Base-by-base conservation (phyloP, 2,888 invertebrate species). In the Leptinotarsa peninsularis region DNA sequence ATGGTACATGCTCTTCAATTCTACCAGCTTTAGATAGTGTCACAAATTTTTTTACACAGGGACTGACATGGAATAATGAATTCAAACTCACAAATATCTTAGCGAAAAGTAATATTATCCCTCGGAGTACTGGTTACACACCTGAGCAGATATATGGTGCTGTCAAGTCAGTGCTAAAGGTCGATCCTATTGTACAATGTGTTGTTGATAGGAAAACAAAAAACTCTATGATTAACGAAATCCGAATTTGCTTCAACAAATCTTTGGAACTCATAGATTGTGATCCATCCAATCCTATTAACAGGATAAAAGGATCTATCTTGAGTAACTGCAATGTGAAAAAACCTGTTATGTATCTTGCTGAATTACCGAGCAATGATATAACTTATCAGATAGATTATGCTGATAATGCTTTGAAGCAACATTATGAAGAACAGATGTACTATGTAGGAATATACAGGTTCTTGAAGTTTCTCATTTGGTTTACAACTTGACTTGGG, bases 171-270 rank as follows among this genome's bases (percentile, higher is more conserved):
- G 86, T 87, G 21, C 85, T 93, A 43, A 90, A 91, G 4, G 91
- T 91, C 71, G 91, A 91, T 79, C 92, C 93, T 0, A 90, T 90
- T 58, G 90, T 95, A 66, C 90, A 92, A 83, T 95, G 95, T 83
- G 88, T 90, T 7, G 89, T 89, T 54, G 92, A 93, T 84, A 88
- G 90, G 84, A 88, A 90, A 74, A 89, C 90, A 1, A 90, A 91
- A 27, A 88, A 90, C 23, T 90, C 90, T 3, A 92, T 91, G 83
- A 84, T 95, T 69, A 91, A 91, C 23, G 95, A 95, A 86, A 91
- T 95, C 72, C 89, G 94, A 23, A 90, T 95, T 69, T 96, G 95
- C 83, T 93, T 95, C 80, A 90, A 93, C 84, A 95, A 94, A 84
- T 86, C 88, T 0, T 86, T 95, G 23, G 86, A 91, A 54, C 84